Evolutionary conservation across 2,888 invertebrate species (phyloP), one percentile per base, ranked within the genome.

Genomic region (Andrena flavipes): DNA sequence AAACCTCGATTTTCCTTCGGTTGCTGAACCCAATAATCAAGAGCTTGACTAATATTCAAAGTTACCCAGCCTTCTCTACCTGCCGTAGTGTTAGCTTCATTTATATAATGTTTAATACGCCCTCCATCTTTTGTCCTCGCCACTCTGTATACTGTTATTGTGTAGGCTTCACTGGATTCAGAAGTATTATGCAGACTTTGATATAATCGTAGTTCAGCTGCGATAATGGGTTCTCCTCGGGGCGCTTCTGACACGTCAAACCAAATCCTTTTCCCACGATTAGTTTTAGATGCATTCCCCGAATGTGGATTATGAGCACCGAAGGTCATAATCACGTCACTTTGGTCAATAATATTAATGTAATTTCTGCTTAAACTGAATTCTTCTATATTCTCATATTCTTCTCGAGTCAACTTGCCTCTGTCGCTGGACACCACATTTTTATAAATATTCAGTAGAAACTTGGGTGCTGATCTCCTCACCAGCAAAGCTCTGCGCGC

Each of bases 241-340:
- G 98, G 96, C 1, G 98, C 96, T 87, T 98, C 97, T 1, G 96
- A 96, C 75, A 98, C 96, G 94, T 98, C 98, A 93, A 99, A 99
- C 97, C 97, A 98, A 69, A 98, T 96, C 74, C 97, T 96, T 88
- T 97, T 96, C 1, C 98, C 98, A 90, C 97, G 97, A 2, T 97
- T 95, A 35, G 97, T 95, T 74, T 96, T 96, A 20, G 96, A 96
- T 23, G 96, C 95, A 29, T 83, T 71, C 0, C 72, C 76, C 90
- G 96, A 96, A 92, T 97, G 96, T 92, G 96, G 97, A 79, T 88
- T 88, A 33, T 88, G 87, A 6, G 89, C 87, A 42, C 84, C 96
- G 94, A 98, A 98, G 90, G 98, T 98, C 96, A 98, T 97, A 89
- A 98, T 98, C 88, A 97, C 96, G 95, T 98, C 98, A 92, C 98